Evolutionary conservation across 2,113 vertebrate species (phyloP).

Genomic region (Budorcas taxicolor): DNA sequence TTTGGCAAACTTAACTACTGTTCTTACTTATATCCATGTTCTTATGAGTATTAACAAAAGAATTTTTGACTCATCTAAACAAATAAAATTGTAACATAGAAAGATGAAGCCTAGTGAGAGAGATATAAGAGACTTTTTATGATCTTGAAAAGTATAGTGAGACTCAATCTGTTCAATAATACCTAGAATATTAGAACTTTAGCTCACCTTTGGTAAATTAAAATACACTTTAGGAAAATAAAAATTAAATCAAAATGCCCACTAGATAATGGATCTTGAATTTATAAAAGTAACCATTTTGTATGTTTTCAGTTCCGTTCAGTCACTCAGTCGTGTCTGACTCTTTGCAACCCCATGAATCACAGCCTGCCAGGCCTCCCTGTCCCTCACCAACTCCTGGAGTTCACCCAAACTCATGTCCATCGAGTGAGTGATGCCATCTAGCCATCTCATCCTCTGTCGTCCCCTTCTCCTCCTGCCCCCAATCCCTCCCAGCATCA

Average conservation of each 20-base stretch:
- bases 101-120: not conserved
- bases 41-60: not conserved
- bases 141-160: not conserved
- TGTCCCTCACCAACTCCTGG: no score
- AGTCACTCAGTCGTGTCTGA: no score
- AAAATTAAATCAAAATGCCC: not conserved
- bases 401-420: no score
- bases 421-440: no score
- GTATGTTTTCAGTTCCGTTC: not conserved
- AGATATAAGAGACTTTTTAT: not conserved
- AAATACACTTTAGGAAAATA: not conserved
- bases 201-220: not conserved
- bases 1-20: conserved; percentile 6
- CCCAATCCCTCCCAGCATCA: no score
- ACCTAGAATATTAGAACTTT: not conserved
- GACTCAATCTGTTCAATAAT: not conserved
- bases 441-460: no score
- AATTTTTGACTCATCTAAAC: not conserved
- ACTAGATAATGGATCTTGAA: not conserved
- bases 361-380: rapidly evolving
- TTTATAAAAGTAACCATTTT: not conserved
- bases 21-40: not conserved
- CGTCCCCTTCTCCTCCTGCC: no score
- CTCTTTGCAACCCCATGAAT: no score
- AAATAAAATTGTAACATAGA: not conserved